Base-by-base conservation (phyloP, 2,113 vertebrate species). In the Corythornis madagascariensis region DNA sequence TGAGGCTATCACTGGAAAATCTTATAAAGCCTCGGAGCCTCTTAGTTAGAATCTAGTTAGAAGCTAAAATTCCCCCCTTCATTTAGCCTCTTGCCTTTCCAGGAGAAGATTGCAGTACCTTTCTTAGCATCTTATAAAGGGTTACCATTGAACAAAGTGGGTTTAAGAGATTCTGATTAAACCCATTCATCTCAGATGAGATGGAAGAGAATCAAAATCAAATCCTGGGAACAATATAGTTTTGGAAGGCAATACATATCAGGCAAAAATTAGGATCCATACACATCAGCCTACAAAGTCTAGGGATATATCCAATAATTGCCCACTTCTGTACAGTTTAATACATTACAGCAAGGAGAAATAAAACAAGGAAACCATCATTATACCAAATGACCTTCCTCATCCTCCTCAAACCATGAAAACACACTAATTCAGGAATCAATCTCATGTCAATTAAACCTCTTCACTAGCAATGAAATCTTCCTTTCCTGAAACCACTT, bases 111-210 rank as follows among this genome's bases (percentile, higher is more conserved):
- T 65, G 42, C 2, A 2, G 7, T 11, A 1, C 2, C 0, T 61
- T 89, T 57, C 71, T 92, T 61, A 61, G 71, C 31, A 55, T 26
- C 56, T 88, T 57, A 69, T 59, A 76, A 69, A 66, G 59, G n/a
- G 66, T 86, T 84, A 29, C 47, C 31, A 48, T 29, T 0, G 0
- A 84, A 81, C 75, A 28, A 79, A 89, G 50, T 3, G 13, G 26
- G 24, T 72, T 87, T 70, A 69, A 89, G 55, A 80, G 85, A 70
- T 59, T 79, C 83, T 92, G 92, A 90, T 90, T 93, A 90, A 93
- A 87, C 42, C 19, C 53, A 82, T 88, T 94, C 66, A 90, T 88
- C 86, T 87, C 66, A 69, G 35, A 84, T 47, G 70, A 90, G 55
- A 72, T 24, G 50, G 43, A 88, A 56, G 26, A 78, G 57, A 69